Percentiles rank a stretch among this genome's conserved stretches.
phyloP scores from a whole-genome alignment of 2,888 invertebrate species.

The Melitaea athalia region DNA sequence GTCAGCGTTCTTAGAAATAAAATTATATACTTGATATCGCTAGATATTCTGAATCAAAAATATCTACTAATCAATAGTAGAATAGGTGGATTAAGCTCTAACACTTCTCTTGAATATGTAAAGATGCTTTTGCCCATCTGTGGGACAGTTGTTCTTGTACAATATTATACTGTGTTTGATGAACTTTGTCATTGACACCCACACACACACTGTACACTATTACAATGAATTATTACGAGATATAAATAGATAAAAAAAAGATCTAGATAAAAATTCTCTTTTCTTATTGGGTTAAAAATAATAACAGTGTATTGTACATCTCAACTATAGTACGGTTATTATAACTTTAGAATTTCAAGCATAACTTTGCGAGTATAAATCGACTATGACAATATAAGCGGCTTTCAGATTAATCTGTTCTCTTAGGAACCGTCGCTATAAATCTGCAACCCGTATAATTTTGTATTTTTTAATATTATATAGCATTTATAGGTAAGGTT shows the following conservation, averaged over 20 bases:
- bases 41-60: no score
- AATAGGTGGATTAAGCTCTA: no score
- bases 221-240: background rate
- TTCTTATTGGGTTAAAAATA: background rate
- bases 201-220: no score
- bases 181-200: no score
- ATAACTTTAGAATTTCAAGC: slow-evolving; percentile 5
- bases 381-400: slow-evolving; percentile 11
- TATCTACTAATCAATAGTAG: no score
- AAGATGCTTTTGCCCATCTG: no score
- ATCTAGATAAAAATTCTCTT: background rate
- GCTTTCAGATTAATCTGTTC: slow-evolving; percentile 14
- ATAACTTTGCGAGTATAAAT: slow-evolving; percentile 14
- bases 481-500: background rate
- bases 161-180: no score
- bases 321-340: background rate
- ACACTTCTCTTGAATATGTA: no score
- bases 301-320: background rate
- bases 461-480: background rate
- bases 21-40: no score
- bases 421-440: slow-evolving; percentile 1
- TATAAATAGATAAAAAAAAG: background rate
- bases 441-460: background rate
- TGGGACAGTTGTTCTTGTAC: no score
- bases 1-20: no score